Evolutionary conservation across 2,113 vertebrate genomes (phyloP).

Genomic region (Chrysochloris asiatica): DNA sequence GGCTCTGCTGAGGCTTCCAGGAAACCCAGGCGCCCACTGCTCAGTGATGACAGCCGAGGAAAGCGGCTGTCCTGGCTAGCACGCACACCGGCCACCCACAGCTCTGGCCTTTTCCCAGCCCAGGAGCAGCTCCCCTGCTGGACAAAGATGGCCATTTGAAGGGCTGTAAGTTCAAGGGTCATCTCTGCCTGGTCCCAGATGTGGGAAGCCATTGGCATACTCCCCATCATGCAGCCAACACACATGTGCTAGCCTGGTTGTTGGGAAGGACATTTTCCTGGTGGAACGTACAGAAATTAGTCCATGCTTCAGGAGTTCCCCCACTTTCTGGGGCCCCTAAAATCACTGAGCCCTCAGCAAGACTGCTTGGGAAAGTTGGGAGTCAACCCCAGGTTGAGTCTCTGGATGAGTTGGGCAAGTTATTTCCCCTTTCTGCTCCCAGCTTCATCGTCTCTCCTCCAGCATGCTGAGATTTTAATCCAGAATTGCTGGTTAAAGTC

Average conservation of each 20-base stretch:
- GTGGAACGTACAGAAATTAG: too few relatives aligned
- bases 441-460: neutral
- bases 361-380: neutral
- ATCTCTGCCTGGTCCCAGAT: neutral
- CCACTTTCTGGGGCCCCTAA: neutral
- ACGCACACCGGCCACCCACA: too few relatives aligned
- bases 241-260: too few relatives aligned
- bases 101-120: neutral
- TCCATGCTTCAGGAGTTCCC: too few relatives aligned
- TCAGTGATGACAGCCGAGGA: neutral
- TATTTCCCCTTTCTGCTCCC: constrained; percentile 6
- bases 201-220: neutral
- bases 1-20: neutral
- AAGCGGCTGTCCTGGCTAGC: neutral
- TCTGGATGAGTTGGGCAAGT: neutral
- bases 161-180: neutral
- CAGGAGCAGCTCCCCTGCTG: neutral
- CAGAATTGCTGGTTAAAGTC: accelerated
- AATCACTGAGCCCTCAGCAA: neutral
- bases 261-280: too few relatives aligned
- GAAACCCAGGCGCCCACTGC: neutral
- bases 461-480: neutral
- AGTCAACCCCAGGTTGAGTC: accelerated
- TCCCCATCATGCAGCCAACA: too few relatives aligned
- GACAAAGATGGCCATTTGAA: neutral